These are phyloP conservation scores for Nebria ingens DNA, from an alignment of 1,140 invertebrate species.

Conservation along the genomic window DNA sequence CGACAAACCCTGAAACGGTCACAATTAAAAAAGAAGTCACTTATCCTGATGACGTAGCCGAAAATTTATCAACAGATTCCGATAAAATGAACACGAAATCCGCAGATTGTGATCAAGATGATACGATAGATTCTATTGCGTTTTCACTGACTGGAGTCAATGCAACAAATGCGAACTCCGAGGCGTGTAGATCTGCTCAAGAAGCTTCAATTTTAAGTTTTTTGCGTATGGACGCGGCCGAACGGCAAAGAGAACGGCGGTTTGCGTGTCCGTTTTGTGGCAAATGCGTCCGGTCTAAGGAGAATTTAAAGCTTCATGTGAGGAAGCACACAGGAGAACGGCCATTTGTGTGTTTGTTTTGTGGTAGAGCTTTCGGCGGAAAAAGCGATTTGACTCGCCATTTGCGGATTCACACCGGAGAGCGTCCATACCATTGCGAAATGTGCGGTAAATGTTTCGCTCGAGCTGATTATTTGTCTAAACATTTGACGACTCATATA, in stretches of 20 bases:
- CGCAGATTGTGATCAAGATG: slow-evolving; percentile 49
- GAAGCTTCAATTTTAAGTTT: slow-evolving; percentile 54
- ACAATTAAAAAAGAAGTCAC: slow-evolving; percentile 25
- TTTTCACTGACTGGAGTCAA: slow-evolving; percentile 38
- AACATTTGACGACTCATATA: slow-evolving; percentile 80
- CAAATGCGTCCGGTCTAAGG: slow-evolving; percentile 78
- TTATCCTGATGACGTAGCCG: slow-evolving; percentile 20
- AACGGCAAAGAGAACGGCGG: slow-evolving; percentile 50
- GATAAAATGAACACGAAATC: neutral
- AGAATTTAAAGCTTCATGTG: slow-evolving; percentile 80
- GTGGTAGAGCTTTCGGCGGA: slow-evolving; percentile 73
- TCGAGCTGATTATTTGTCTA: slow-evolving; percentile 79
- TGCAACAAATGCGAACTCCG: slow-evolving; percentile 17
- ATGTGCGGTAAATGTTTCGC: slow-evolving; percentile 86
- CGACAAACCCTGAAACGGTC: slow-evolving; percentile 30
- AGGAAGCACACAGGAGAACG: slow-evolving; percentile 80
- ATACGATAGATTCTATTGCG: slow-evolving; percentile 51
- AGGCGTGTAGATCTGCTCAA: slow-evolving; percentile 34
- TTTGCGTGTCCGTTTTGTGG: slow-evolving; percentile 83
- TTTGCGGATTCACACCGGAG: slow-evolving; percentile 75
- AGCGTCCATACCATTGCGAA: slow-evolving; percentile 79
- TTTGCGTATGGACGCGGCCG: slow-evolving; percentile 47
- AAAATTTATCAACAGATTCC: neutral
- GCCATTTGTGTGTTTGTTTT: slow-evolving; percentile 79
- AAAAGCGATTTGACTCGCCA: slow-evolving; percentile 80